Base-by-base conservation (phyloP, 2,888 invertebrate species). In the Rhaphigaster nebulosa region DNA sequence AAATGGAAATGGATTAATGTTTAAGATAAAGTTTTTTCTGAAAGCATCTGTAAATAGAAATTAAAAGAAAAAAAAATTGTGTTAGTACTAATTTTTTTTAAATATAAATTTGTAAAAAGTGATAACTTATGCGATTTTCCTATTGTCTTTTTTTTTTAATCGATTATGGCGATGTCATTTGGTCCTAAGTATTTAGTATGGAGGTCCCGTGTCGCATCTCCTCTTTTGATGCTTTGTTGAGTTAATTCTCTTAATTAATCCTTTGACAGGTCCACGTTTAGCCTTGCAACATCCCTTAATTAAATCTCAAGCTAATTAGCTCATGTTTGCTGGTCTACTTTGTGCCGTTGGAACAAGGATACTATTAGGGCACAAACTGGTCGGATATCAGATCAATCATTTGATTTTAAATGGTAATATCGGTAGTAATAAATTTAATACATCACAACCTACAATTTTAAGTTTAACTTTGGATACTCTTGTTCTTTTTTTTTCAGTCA, bases 201-300 rank as follows among this genome's bases (percentile, higher is more conserved):
- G 29, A 34, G 34, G 34, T 0, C 20, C 34, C 34, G 6, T 38
- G 70, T 38, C 70, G 70, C 20, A 76, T 20, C 20, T 76, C 34
- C 70, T 76, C 70, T 38, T 76, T 76, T 76, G 70, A 38, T 18
- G 38, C 34, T 76, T 34, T 38, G 70, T 34, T 23, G 70, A 34
- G 70, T 76, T 76, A 76, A 76, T 76, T 76, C 34, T 76, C 70
- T 76, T 76, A 76, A 76, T 76, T 76, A 76, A 76, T 76, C 70
- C 70, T 76, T 76, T 76, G 70, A 76, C 70, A 76, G 34, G 70
- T 76, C 70, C 70, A 76, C 70, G 38, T 38, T 38, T 34, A 38
- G 70, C 70, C 34, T 76, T 76, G 34, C 10, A 38, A 34, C 70
- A 76, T 76, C 70, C 70, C 34, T 76, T 76, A 3, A 76, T 76